These are phyloP conservation scores for Gastrophryne carolinensis DNA, from an alignment of 2,797 vertebrate species.

Conservation along the genomic window DNA sequence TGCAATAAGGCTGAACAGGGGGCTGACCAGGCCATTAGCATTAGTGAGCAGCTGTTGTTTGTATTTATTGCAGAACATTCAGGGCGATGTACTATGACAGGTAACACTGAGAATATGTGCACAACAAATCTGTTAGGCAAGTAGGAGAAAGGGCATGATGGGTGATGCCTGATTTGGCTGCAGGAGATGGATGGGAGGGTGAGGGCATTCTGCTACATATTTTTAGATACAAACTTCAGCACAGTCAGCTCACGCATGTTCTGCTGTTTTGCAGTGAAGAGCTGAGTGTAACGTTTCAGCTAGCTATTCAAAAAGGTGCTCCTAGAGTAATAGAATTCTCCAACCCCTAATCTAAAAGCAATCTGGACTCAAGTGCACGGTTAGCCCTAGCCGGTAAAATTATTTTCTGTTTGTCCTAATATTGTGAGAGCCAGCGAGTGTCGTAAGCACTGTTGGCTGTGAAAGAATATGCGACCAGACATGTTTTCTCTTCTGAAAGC, in stretches of 20 bases:
- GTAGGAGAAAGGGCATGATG: slow-evolving; percentile 1
- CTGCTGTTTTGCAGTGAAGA: background rate
- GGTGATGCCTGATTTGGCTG: background rate
- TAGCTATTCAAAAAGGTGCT: too few species aligned
- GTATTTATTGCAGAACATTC: background rate
- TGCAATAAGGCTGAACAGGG: background rate
- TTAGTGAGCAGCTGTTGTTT: background rate
- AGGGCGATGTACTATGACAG: background rate
- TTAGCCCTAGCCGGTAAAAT: background rate
- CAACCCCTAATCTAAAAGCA: background rate
- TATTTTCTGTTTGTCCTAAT: background rate
- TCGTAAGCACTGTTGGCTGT: background rate
- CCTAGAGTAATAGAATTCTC: background rate
- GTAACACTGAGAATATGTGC: slow-evolving; percentile 1
- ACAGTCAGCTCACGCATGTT: background rate
- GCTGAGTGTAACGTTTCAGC: background rate
- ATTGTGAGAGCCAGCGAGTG: background rate
- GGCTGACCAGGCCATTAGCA: background rate
- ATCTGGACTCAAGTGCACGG: background rate
- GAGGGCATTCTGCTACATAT: slow-evolving; percentile 8
- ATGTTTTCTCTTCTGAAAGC: background rate
- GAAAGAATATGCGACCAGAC: background rate
- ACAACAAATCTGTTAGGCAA: background rate
- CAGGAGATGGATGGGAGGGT: background rate
- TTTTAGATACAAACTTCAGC: slow-evolving; percentile 9